phyloP scores from a whole-genome alignment of 2,797 vertebrate genomes.

The Darevskia nairensis region DNA sequence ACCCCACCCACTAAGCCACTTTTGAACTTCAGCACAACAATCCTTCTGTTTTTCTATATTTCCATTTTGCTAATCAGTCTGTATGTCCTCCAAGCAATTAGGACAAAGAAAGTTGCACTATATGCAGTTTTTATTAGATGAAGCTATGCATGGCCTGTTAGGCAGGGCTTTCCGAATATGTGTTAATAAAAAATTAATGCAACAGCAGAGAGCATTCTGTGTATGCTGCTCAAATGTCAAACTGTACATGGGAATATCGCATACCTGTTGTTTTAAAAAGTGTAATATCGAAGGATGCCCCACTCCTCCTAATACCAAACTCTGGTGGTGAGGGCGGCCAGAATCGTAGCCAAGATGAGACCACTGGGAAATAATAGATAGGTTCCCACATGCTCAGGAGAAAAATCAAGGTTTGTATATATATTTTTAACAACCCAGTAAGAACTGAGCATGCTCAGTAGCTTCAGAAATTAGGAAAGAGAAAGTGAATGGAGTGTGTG shows the following conservation, averaged over 20 bases:
- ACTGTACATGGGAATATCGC: not conserved
- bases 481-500: not conserved
- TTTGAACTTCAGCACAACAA: not conserved
- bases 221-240: slow-evolving; percentile 1
- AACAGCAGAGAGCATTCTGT: not conserved
- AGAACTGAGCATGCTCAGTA: too few species aligned
- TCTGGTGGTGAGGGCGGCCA: not conserved
- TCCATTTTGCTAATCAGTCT: not conserved
- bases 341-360: not conserved
- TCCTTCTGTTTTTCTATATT: not conserved
- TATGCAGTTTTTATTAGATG: slow-evolving; percentile 41
- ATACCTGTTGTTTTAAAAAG: not conserved
- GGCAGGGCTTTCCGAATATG: slow-evolving; percentile 10
- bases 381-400: not conserved
- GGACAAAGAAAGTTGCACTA: slow-evolving; percentile 29
- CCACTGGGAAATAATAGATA: not conserved
- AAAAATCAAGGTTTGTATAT: not conserved
- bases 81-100: not conserved
- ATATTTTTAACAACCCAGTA: too few species aligned
- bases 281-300: not conserved
- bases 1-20: too few species aligned
- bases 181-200: not conserved
- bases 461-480: not conserved
- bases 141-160: slow-evolving; percentile 8
- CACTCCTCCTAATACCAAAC: not conserved